A percentile compares a stretch with the other conserved stretches of the same genome.
phyloP scores from a whole-genome alignment of 2,797 vertebrate species.

The Mycteria americana region DNA sequence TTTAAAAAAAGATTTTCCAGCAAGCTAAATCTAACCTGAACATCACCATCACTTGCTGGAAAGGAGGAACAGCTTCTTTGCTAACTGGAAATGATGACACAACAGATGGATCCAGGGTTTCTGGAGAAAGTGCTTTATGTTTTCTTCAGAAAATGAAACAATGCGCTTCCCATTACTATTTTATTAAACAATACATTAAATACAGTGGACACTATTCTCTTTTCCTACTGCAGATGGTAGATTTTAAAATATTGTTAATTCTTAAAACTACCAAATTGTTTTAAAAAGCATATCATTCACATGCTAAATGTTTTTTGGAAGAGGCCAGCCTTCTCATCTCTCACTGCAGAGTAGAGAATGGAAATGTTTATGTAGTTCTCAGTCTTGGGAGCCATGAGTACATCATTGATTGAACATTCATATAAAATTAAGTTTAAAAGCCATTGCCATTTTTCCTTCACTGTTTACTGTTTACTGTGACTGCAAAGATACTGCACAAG shows the following conservation, averaged over 20 bases:
- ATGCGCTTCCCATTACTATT: not conserved
- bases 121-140: not conserved
- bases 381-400: not conserved
- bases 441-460: not conserved
- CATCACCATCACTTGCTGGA: not conserved
- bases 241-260: not conserved
- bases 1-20: not conserved
- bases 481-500: not conserved
- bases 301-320: not conserved
- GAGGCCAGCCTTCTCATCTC: not conserved
- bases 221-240: not conserved
- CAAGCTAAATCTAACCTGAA: not conserved
- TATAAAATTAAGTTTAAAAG: not conserved
- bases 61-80: not conserved
- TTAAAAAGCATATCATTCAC: not conserved
- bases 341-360: not conserved
- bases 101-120: not conserved
- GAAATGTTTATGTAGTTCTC: not conserved
- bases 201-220: not conserved
- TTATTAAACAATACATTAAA: not conserved
- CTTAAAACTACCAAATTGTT: not conserved
- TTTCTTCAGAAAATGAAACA: not conserved
- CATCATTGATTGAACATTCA: not conserved
- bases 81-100: not conserved
- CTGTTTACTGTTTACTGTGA: not conserved